Conservation (phyloP, 2,113 vertebrate species). For the Microcebus ravelobensis region DNA sequence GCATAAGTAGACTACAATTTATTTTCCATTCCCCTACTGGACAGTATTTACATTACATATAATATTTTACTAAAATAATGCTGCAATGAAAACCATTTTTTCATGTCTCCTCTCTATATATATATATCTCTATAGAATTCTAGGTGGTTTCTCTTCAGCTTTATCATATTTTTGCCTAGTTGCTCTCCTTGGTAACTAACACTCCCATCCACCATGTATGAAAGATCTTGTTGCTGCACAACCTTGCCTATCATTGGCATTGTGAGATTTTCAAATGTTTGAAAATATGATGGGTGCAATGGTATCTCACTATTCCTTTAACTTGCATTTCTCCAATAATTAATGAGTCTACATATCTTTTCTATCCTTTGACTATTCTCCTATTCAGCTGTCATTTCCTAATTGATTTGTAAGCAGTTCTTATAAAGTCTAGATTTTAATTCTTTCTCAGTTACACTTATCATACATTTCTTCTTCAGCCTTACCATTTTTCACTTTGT, state of each 20-base stretch:
- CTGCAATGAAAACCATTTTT: background rate
- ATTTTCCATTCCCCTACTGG: background rate
- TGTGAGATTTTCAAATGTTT: background rate
- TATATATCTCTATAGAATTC: background rate
- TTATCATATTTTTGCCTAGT: background rate
- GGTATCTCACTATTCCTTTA: background rate
- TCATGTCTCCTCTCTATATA: background rate
- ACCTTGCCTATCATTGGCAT: background rate
- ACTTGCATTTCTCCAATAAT: background rate
- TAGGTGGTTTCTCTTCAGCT: background rate
- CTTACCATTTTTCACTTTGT: background rate
- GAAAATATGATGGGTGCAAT: background rate
- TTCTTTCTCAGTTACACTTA: background rate
- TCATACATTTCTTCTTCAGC: background rate
- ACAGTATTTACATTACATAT: background rate
- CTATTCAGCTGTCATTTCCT: background rate
- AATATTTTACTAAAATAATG: constrained; percentile 17
- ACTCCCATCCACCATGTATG: background rate
- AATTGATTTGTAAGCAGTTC: background rate
- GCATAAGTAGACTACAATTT: background rate
- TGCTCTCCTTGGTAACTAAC: background rate
- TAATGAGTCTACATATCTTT: background rate
- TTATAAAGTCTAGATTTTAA: constrained; percentile 1
- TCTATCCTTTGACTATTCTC: background rate
- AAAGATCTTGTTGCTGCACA: background rate